Percentiles rank a stretch among this genome's conserved stretches.
phyloP scores from a whole-genome alignment of 2,113 vertebrate species.

The Pachyramphus minor region DNA sequence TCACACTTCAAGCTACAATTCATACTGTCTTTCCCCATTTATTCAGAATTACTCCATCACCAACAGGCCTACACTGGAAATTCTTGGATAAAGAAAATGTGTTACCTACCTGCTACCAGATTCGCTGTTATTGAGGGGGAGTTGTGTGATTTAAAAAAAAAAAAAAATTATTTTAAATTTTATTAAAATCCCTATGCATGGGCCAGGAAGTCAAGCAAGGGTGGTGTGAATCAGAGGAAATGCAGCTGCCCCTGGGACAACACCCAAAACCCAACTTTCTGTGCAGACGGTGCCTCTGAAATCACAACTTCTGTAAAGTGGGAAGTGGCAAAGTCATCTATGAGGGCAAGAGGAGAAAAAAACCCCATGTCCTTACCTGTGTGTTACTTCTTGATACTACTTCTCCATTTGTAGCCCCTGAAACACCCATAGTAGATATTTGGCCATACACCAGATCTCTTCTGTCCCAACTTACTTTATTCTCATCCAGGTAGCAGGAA shows the following conservation, averaged over 20 bases:
- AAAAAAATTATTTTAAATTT: neutral
- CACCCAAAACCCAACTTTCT: neutral
- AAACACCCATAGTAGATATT: neutral
- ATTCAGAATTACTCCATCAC: neutral
- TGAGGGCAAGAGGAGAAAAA: neutral
- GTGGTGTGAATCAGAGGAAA: neutral
- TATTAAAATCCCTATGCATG: neutral
- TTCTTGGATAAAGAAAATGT: neutral
- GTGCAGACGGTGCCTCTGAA: neutral
- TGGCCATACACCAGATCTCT: neutral
- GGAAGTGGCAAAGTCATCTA: neutral
- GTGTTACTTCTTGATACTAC: neutral
- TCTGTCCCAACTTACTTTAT: neutral
- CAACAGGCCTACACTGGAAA: neutral
- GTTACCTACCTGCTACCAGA: neutral
- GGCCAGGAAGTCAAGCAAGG: neutral
- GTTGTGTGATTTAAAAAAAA: neutral
- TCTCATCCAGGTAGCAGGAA: neutral
- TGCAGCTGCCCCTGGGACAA: neutral
- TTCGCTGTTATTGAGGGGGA: neutral
- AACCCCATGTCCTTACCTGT: neutral
- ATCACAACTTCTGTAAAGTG: neutral
- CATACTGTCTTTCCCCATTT: neutral
- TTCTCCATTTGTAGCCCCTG: neutral
- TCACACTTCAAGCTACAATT: neutral